Percentiles rank a stretch among this genome's conserved stretches.
Conservation (phyloP, 2,888 invertebrate species). For the Caenorhabditis parvicauda region DNA sequence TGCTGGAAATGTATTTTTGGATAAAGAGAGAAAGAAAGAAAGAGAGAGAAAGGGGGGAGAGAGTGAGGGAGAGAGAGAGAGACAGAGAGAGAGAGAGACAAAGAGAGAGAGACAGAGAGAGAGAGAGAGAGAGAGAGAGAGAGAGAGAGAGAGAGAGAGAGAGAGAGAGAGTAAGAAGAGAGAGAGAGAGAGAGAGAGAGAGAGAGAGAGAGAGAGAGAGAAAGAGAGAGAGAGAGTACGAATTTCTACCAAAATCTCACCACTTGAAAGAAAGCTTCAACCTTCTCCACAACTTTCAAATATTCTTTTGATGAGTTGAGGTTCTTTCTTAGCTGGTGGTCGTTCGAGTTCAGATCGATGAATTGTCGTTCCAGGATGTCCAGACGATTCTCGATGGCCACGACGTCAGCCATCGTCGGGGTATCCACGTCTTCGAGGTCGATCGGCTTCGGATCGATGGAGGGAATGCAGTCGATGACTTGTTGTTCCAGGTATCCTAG, state of each 20-base stretch:
- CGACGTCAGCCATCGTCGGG: conserved; percentile 97
- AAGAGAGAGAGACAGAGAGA: too few relatives aligned
- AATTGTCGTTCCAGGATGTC: conserved; percentile 39
- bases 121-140: too few relatives aligned
- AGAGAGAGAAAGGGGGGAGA: too few relatives aligned
- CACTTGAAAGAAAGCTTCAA: conserved; percentile 52
- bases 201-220: too few relatives aligned
- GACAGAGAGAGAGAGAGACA: too few relatives aligned
- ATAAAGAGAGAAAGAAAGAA: too few relatives aligned
- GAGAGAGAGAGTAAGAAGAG: too few relatives aligned
- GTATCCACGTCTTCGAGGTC: conserved; percentile 71
- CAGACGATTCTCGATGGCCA: conserved; percentile 80
- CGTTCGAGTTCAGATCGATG: conserved; percentile 48
- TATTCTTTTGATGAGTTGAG: conserved; percentile 35
- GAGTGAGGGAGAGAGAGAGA: too few relatives aligned
- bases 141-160: too few relatives aligned
- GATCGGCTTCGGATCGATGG: conserved; percentile 78
- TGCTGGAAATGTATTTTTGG: too few relatives aligned
- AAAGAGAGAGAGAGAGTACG: too few relatives aligned
- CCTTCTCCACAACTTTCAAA: conserved; percentile 27
- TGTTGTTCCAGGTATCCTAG: conserved; percentile 84
- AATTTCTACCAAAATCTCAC: conserved; percentile 16
- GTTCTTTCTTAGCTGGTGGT: conserved; percentile 29
- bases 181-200: too few relatives aligned
- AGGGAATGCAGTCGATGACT: conserved; percentile 89